These are phyloP conservation scores for Stegostoma tigrinum DNA, from an alignment of 2,113 vertebrate species.

Conservation along the genomic window DNA sequence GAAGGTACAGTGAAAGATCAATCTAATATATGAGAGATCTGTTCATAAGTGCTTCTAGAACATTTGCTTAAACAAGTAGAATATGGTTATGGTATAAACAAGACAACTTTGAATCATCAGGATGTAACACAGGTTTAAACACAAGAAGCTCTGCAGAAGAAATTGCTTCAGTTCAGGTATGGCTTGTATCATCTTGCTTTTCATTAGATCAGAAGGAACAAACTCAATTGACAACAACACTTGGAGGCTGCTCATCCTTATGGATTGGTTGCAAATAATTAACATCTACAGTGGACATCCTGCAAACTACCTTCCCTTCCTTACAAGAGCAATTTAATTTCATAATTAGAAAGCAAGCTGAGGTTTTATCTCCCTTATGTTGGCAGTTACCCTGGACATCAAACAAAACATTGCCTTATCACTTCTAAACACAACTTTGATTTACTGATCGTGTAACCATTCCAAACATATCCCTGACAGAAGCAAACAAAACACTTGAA, in stretches of 20 bases:
- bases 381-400: constrained; percentile 44
- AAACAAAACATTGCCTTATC: constrained; percentile 46
- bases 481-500: constrained; percentile 38
- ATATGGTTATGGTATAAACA: not conserved
- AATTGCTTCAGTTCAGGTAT: not conserved
- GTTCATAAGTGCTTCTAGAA: not conserved
- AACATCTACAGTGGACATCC: constrained; percentile 37
- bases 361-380: constrained; percentile 43
- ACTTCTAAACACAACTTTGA: constrained; percentile 40
- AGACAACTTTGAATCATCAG: not conserved
- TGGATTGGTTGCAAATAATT: constrained; percentile 31
- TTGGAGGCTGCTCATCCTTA: not conserved
- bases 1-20: too few relatives aligned
- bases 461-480: constrained; percentile 33
- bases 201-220: constrained; percentile 33
- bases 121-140: not conserved
- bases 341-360: constrained; percentile 45
- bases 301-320: constrained; percentile 40
- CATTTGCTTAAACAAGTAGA: not conserved
- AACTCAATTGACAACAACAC: constrained; percentile 28
- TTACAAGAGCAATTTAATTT: constrained; percentile 43
- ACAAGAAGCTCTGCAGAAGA: not conserved
- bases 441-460: constrained; percentile 36
- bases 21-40: too few relatives aligned
- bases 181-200: not conserved